Base-by-base conservation (phyloP, 2,888 invertebrate species). In the Cremastinae sp. region DNA sequence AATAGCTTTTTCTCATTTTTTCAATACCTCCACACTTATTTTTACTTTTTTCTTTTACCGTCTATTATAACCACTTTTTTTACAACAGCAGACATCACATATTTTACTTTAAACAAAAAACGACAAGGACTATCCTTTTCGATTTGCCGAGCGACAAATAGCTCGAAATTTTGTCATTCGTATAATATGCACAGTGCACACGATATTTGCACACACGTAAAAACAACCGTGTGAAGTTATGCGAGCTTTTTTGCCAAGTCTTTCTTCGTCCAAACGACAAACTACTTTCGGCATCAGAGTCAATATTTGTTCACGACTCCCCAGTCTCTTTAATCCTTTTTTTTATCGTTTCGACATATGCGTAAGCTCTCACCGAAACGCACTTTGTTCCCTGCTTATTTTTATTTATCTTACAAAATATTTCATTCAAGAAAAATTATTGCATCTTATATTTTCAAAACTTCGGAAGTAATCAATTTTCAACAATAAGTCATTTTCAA, bases 251-350 rank as follows among this genome's bases (percentile, higher is more conserved):
- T 76, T 68, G 72, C 68, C 51, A 66, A 56, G 49, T 62, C 58
- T 56, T 45, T 69, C 62, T 62, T 38, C 45, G 64, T 56, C 68
- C 64, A 62, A 71, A 56, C 51, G 66, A 61, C 73, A 70, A 74
- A 74, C 64, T 58, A 74, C 75, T 76, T 76, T 72, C 68, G 68
- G 72, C 58, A 72, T 68, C 51, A 76, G 64, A 72, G 75, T 76
- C 75, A 76, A 76, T 76, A 76, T 76, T 76, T 69, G 68, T 51
- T 61, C 68, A 47, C 68, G 58, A 58, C 56, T 68, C 56, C 54
- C 1, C 58, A 47, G 64, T 56, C 58, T 22, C 36, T 28, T 28
- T 28, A 5, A 28, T 28, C 28, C 28, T 28, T 28, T 28, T 28
- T 28, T 28, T 28, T 28, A 28, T 28, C 28, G 2, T 28, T 28